phyloP scores from a whole-genome alignment of 2,888 invertebrate species.

The Apodemia zela region DNA sequence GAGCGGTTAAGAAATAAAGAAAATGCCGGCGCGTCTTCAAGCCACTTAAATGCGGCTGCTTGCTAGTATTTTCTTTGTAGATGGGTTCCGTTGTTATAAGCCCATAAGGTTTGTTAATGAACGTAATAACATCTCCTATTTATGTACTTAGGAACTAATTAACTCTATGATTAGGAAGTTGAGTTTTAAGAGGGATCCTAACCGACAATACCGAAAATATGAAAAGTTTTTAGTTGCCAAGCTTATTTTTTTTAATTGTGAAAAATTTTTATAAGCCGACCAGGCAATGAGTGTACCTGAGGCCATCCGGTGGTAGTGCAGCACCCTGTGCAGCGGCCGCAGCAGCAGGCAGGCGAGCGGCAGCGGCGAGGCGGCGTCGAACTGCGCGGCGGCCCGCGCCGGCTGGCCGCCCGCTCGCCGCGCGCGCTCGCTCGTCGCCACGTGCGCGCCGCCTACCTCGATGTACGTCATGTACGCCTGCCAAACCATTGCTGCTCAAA shows the following conservation, averaged over 20 bases:
- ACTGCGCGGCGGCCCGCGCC: slow-evolving; percentile 67
- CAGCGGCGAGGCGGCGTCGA: slow-evolving; percentile 83
- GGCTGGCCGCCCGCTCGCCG: slow-evolving; percentile 84
- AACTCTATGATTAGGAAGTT: slow-evolving; percentile 4
- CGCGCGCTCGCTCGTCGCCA: slow-evolving; percentile 91
- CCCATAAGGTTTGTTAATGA: slow-evolving; percentile 69
- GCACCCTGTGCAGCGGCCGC: slow-evolving; percentile 92
- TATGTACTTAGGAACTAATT: slow-evolving; percentile 21
- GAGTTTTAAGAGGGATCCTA: neutral
- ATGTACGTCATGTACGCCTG: slow-evolving; percentile 84
- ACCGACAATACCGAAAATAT: neutral
- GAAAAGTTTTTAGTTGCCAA: neutral
- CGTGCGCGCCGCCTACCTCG: slow-evolving; percentile 85
- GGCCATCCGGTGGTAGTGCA: slow-evolving; percentile 86
- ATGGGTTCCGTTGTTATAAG: slow-evolving; percentile 65
- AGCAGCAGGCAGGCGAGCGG: slow-evolving; percentile 92
- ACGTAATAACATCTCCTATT: slow-evolving; percentile 47
- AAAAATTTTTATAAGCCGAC: too few species aligned
- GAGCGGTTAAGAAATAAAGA: slow-evolving; percentile 77
- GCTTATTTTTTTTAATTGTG: neutral
- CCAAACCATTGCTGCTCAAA: too few species aligned
- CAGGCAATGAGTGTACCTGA: slow-evolving; percentile 26
- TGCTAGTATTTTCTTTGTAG: slow-evolving; percentile 35
- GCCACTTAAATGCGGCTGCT: slow-evolving; percentile 58
- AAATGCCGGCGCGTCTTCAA: slow-evolving; percentile 65